Evolutionary conservation across 2,797 vertebrate species (phyloP).

Genomic region (Galago senegalensis): DNA sequence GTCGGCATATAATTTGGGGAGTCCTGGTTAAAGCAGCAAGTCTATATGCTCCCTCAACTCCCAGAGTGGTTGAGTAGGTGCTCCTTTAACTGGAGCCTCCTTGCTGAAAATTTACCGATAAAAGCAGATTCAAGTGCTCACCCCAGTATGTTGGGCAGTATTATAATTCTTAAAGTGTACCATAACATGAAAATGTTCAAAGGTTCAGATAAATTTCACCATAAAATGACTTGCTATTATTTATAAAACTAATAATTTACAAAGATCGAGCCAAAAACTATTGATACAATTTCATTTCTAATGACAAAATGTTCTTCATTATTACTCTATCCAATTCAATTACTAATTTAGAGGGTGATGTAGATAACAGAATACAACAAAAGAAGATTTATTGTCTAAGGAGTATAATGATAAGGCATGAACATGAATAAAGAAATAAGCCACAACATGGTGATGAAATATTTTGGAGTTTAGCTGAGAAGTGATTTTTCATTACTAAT

Average conservation of each 20-base stretch:
- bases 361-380: constrained; percentile 59
- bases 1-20: background rate
- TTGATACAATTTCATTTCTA: constrained; percentile 55
- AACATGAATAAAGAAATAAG: background rate
- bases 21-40: background rate
- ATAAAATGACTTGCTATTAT: background rate
- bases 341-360: constrained; percentile 31
- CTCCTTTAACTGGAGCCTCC: background rate
- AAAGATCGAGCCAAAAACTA: background rate
- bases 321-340: constrained; percentile 51
- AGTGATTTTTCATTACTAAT: background rate
- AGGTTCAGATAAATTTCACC: background rate
- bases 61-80: background rate
- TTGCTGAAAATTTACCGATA: background rate
- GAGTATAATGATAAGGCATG: background rate
- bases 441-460: background rate
- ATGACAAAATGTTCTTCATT: constrained; percentile 51
- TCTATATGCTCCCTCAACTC: background rate
- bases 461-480: constrained; percentile 23
- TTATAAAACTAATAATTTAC: background rate
- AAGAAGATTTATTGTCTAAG: constrained; percentile 60
- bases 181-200: background rate
- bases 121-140: background rate
- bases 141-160: background rate
- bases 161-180: background rate